A percentile compares a stretch with the other conserved stretches of the same genome.
These are phyloP conservation scores for Lichenostomus cassidix DNA, from an alignment of 2,113 vertebrate species.

Conservation along the genomic window DNA sequence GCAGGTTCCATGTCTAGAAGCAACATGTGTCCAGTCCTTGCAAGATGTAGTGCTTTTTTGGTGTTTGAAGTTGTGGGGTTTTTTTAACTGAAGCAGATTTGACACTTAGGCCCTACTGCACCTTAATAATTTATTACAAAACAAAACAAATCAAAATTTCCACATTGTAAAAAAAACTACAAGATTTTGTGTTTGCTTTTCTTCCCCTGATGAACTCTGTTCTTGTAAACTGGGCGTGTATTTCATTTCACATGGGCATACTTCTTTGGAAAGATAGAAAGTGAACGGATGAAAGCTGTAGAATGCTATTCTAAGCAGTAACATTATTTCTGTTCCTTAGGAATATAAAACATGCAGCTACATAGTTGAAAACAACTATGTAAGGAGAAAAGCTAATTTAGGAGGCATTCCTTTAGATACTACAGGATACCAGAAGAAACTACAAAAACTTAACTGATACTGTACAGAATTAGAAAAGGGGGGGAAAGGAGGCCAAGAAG, in stretches of 20 bases:
- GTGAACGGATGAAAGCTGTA: not conserved
- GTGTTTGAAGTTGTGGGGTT: not conserved
- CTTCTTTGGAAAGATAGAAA: not conserved
- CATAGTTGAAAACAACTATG: not conserved
- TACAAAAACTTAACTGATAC: not conserved
- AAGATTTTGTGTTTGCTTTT: not conserved
- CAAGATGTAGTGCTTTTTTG: not conserved
- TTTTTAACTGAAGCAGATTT: not conserved
- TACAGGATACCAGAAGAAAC: not conserved
- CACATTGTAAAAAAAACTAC: rapidly evolving
- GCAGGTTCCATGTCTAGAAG: not conserved
- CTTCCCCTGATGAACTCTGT: not conserved
- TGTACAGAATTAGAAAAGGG: not conserved
- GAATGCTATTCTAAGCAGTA: not conserved
- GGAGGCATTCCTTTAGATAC: not conserved
- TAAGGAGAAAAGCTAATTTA: not conserved
- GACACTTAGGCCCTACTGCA: not conserved
- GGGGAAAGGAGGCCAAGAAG: not conserved
- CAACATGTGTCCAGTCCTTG: not conserved
- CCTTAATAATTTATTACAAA: not conserved
- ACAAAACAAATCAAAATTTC: not conserved
- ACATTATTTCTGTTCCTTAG: not conserved
- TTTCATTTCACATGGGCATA: not conserved
- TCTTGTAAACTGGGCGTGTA: not conserved
- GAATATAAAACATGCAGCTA: not conserved